Evolutionary conservation across 2,888 invertebrate genomes (phyloP), one percentile per base, ranked within the genome.

Genomic region (Cantharis flavilabris): DNA sequence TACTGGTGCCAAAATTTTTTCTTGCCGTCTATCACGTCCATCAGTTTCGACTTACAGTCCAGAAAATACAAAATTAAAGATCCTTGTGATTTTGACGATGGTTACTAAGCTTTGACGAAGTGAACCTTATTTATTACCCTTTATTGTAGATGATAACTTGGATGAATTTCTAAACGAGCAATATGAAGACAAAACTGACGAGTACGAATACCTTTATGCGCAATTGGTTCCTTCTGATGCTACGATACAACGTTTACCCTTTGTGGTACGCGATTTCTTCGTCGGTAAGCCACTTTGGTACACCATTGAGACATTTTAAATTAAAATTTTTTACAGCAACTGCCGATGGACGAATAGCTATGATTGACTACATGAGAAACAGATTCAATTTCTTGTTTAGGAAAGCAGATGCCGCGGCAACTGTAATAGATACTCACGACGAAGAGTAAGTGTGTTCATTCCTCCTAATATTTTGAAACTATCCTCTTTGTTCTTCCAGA

Each of bases 251-350:
- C 86, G 86, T 16, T 88, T 88, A 69, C 89, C 90, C 0, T 91
- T 93, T 81, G 80, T 90, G 28, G 86, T 91, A 11, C 88, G 90
- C 72, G 91, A 92, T 82, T 92, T 92, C 81, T 85, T 92, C 72
- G 84, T 92, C 49, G 89, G 93, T 93, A 86, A 88, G 90, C 81
- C 16, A 23, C 65, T 74, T 64, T 28, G 18, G 16, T n/a, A n/a
- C n/a, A n/a, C n/a, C n/a, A n/a, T n/a, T n/a, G n/a, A n/a, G n/a
- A n/a, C n/a, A n/a, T n/a, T n/a, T n/a, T n/a, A n/a, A n/a, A n/a
- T n/a, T n/a, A n/a, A n/a, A n/a, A n/a, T n/a, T n/a, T n/a, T 16
- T 16, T 16, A 16, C 84, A 91, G 91, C 87, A 78, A 89, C 90
- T 1, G 77, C 83, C 1, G 89, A 90, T 75, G 88, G 90, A 73